Evolutionary conservation across 2,797 vertebrate species (phyloP).

Genomic region (Myotis findleyi): DNA sequence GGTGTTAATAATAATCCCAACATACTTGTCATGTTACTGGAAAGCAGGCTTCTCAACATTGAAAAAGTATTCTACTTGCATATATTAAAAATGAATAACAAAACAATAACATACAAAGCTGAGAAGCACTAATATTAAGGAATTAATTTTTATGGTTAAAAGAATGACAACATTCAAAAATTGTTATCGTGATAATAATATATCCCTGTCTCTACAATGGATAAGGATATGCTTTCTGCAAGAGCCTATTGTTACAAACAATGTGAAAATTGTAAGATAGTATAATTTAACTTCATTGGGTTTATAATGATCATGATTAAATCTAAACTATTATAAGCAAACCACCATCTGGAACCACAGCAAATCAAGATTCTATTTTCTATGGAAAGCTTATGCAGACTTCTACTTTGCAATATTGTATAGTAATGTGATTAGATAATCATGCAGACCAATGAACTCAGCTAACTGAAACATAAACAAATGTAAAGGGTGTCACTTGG

Average conservation of each 20-base stretch:
- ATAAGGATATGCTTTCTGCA: slow-evolving; percentile 4
- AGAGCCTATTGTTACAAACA: slow-evolving; percentile 42
- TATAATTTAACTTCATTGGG: slow-evolving; percentile 66
- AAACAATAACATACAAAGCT: slow-evolving; percentile 59
- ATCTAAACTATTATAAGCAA: slow-evolving; percentile 76
- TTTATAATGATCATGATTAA: slow-evolving; percentile 72
- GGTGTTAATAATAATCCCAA: slow-evolving; percentile 69
- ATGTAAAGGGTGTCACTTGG: slow-evolving; percentile 42
- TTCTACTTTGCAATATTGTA: slow-evolving; percentile 66
- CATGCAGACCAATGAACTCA: slow-evolving; percentile 63
- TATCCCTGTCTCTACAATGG: slow-evolving; percentile 28
- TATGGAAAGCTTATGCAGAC: slow-evolving; percentile 53
- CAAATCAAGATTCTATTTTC: slow-evolving; percentile 77
- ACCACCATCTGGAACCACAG: slow-evolving; percentile 67
- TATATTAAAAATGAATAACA: slow-evolving; percentile 59
- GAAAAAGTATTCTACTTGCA: background rate
- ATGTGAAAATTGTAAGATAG: slow-evolving; percentile 50
- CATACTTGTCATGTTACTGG: slow-evolving; percentile 39
- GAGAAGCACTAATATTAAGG: slow-evolving; percentile 48
- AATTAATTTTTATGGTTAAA: slow-evolving; percentile 51
- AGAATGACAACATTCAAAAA: slow-evolving; percentile 44
- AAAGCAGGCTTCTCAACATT: background rate
- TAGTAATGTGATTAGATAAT: slow-evolving; percentile 72
- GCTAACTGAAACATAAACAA: slow-evolving; percentile 70
- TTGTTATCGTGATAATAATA: background rate